Conservation (phyloP, 2,113 vertebrate genomes). For the Corydoras sp. region DNA sequence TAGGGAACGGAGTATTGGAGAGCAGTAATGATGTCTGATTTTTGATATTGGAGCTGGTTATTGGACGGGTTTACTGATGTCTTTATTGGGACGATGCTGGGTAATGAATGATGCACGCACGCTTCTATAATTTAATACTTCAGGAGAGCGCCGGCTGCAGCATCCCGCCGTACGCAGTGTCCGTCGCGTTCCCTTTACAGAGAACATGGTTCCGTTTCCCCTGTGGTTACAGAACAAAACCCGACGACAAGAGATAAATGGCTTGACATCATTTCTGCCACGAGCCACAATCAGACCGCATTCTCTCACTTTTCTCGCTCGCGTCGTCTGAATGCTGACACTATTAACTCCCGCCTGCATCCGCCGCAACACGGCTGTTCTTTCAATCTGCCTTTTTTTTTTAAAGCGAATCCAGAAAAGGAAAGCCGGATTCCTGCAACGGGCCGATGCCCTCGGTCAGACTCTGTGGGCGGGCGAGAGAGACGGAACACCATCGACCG, state of each 20-base stretch:
- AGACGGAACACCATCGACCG: too few species aligned
- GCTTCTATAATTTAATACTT: conserved; percentile 36
- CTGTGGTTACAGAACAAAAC: conserved; percentile 15
- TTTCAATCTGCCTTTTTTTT: conserved; percentile 10
- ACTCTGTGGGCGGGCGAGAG: too few species aligned
- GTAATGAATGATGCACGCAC: conserved; percentile 40
- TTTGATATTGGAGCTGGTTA: conserved; percentile 42
- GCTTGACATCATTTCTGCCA: conserved; percentile 2
- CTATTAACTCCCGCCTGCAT: background rate
- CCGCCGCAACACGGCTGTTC: background rate
- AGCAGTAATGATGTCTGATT: conserved; percentile 27
- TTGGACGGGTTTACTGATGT: conserved; percentile 42
- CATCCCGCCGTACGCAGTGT: conserved; percentile 4
- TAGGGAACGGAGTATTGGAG: conserved; percentile 27
- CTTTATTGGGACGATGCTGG: conserved; percentile 27
- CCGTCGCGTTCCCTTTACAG: background rate
- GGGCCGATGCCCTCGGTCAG: background rate
- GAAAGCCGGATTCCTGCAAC: background rate
- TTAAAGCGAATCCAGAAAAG: conserved; percentile 6
- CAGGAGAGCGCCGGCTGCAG: conserved; percentile 18
- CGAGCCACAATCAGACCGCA: conserved; percentile 20
- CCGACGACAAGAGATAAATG: conserved; percentile 20
- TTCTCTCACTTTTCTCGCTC: conserved; percentile 18
- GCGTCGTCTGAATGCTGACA: background rate
- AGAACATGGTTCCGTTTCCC: conserved; percentile 13